Base-by-base conservation (phyloP, 2,113 vertebrate genomes). In the Uropsilus gracilis region DNA sequence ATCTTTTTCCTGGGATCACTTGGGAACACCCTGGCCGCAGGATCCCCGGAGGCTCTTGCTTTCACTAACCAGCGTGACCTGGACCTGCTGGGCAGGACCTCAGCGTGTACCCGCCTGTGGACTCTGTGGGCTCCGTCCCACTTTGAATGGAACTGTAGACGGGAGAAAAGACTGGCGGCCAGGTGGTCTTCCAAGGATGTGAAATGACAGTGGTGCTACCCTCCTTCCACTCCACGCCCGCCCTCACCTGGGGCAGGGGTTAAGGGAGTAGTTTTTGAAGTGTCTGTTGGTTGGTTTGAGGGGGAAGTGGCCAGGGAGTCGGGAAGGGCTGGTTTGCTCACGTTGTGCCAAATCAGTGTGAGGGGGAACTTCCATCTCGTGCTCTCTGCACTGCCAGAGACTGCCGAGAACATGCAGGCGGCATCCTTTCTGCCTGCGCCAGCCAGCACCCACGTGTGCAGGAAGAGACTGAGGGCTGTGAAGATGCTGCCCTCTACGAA, bases 1-100 rank as follows among this genome's bases (percentile, higher is more conserved):
- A 87, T 91, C 93, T 98, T 92, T 90, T 91, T 96, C 94, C 63
- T 53, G n/a, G 90, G 93, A 97, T 88, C 69, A 37, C 55, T 76
- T 34, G 50, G 96, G 97, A 96, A 89, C 66, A 81, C 93, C 91
- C 83, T 80, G 96, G 85, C 92, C 83, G 8, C 63, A 48, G 77
- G 94, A 85, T 85, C 71, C 61, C 13, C 1, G 82, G 61, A 80
- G 76, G 20, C 83, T 86, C 32, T 89, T 42, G 44, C 94, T 94
- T 86, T 96, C 86, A 89, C 93, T 91, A 92, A 78, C 71, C 80
- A 39, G 78, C 17, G 1, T 55, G 80, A 71, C 59, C 71, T 90
- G 92, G 94, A 61, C 80, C 94, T 95, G 95, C 93, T 66, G 90
- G 84, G 90, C 91, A 86, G 87, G 75, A 84, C 81, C 57, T 48